These are phyloP conservation scores for Diploscapter pachys DNA, from an alignment of 1,140 invertebrate genomes.

Conservation along the genomic window DNA sequence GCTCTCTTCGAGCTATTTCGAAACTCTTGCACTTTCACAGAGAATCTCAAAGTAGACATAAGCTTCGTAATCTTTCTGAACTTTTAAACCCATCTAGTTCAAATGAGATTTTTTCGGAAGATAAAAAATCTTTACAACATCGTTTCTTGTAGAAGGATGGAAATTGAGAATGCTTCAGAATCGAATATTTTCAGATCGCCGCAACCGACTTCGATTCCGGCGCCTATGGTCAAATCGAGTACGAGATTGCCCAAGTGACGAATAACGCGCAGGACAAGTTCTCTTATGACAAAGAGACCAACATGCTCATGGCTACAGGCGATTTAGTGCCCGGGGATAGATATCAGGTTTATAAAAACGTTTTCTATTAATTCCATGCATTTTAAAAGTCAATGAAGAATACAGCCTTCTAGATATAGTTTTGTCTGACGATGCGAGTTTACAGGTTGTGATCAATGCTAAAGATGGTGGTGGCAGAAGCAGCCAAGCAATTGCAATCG, in stretches of 20 bases:
- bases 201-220: constrained; percentile 32
- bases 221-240: constrained; percentile 26
- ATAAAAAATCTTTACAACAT: too few relatives aligned
- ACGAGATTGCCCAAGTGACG: constrained; percentile 29
- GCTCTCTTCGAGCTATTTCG: too few relatives aligned
- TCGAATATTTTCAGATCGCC: constrained; percentile 16
- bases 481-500: constrained; percentile 46
- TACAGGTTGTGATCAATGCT: constrained; percentile 45
- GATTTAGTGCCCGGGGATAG: constrained; percentile 45
- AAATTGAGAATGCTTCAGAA: too few relatives aligned
- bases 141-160: too few relatives aligned
- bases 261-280: constrained; percentile 36
- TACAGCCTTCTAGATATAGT: too few relatives aligned
- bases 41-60: too few relatives aligned
- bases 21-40: too few relatives aligned
- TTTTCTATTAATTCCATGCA: constrained; percentile 5
- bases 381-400: constrained; percentile 8
- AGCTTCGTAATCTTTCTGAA: too few relatives aligned
- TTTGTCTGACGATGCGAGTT: not conserved
- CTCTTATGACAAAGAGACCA: constrained; percentile 46
- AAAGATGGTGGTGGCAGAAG: constrained; percentile 48
- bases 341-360: constrained; percentile 41
- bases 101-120: too few relatives aligned
- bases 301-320: constrained; percentile 47
- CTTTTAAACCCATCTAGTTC: too few relatives aligned